A percentile compares a stretch with the other conserved stretches of the same genome.
phyloP scores from a whole-genome alignment of 2,113 vertebrate genomes.

The Platichthys stellatus region DNA sequence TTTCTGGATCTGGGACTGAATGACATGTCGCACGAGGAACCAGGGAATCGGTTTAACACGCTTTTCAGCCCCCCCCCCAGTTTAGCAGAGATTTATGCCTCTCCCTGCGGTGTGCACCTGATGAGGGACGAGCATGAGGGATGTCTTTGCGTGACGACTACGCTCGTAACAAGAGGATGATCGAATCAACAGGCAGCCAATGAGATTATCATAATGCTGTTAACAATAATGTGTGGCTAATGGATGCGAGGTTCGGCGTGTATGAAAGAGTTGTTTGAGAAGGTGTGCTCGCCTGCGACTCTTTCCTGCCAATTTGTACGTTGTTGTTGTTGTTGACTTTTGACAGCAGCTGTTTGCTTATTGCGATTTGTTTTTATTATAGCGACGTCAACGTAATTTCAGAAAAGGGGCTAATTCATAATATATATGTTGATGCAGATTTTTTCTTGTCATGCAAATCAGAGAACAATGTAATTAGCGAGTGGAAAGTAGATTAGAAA shows the following conservation, averaged over 20 bases:
- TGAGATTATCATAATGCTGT: constrained; percentile 82
- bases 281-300: constrained; percentile 53
- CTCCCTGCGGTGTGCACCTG: constrained; percentile 58
- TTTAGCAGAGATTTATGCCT: constrained; percentile 70
- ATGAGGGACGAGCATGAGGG: constrained; percentile 71
- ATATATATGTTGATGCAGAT: too few relatives aligned
- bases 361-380: not conserved
- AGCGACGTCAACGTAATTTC: not conserved
- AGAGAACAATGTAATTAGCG: not conserved
- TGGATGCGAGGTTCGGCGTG: constrained; percentile 69
- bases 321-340: not conserved
- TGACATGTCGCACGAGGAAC: constrained; percentile 36
- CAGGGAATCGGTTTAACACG: constrained; percentile 49
- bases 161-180: constrained; percentile 80
- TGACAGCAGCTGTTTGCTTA: not conserved
- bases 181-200: constrained; percentile 78
- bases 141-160: constrained; percentile 75
- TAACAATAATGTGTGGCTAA: constrained; percentile 82
- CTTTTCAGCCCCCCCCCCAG: constrained; percentile 51
- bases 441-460: not conserved
- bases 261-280: constrained; percentile 67
- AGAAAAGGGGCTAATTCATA: not conserved
- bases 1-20: constrained; percentile 20
- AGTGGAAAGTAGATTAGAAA: too few relatives aligned
- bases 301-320: constrained; percentile 40